Evolutionary conservation across 2,888 invertebrate genomes (phyloP), one percentile per base, ranked within the genome.

Genomic region (Caenorhabditis drosophilae): DNA sequence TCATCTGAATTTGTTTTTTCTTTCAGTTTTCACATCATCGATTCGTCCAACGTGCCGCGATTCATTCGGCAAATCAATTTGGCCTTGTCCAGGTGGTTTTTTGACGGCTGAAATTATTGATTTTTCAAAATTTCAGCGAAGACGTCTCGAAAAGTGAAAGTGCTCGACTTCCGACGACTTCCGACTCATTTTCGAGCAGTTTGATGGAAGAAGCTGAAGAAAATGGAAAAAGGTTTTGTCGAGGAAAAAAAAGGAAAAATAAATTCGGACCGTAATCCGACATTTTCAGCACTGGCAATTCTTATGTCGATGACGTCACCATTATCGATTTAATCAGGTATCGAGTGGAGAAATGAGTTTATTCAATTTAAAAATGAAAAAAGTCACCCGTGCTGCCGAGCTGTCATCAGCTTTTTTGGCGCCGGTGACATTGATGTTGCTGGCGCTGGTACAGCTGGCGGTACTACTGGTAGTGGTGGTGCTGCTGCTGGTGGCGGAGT

Each of bases 21-120:
- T n/a, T n/a, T n/a, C n/a, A n/a, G n/a, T n/a, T n/a, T n/a, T n/a
- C n/a, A n/a, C n/a, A n/a, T n/a, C n/a, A n/a, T n/a, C n/a, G n/a
- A n/a, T n/a, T n/a, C n/a, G n/a, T n/a, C n/a, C n/a, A n/a, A n/a
- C n/a, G 34, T 62, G 2, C 62, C 62, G 1, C 26, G 62, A 23
- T 62, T 57, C 44, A 62, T 62, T 15, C 47, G 52, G 15, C 56
- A 62, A 22, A 11, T 57, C n/a, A 56, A 62, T 12, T 48, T 57
- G 23, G 18, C 45, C 23, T 23, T 42, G 12, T 42, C 42, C 23
- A 42, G 42, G 23, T 42, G 15, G 23, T n/a, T 23, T 7, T 42
- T 22, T 42, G 16, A 6, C 3, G 16, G 2, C 20, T 4, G 7
- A 20, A 40, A 6, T 40, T 40, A 4, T 20, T 18, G 7, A 6